Base-by-base conservation (phyloP, 2,113 vertebrate species). In the Scomber scombrus region DNA sequence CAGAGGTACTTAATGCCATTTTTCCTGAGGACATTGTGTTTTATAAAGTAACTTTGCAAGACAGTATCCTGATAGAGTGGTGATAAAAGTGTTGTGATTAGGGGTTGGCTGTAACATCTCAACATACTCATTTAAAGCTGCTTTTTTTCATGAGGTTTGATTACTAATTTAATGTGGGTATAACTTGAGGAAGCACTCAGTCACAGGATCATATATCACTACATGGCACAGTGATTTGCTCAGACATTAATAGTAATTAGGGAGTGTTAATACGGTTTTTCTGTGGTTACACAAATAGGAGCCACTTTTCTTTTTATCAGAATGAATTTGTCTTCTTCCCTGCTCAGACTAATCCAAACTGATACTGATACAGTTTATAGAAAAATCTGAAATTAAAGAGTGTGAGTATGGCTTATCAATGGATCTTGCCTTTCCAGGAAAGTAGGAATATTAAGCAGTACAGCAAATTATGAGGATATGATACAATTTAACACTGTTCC, bases 401-500 rank as follows among this genome's bases (percentile, higher is more conserved):
- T 45, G 18, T 21, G 19, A 3, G 16, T 49, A 63, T 4, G 14
- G 21, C 49, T 54, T 19, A 45, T 43, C 43, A 51, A 50, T 40
- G 66, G 11, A 74, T 71, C 26, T 13, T 15, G 61, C 55, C 47
- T 54, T 21, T 76, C 31, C 12, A 13, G 2, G 52, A 40, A 78
- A 68, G 10, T 11, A 60, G 26, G 31, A 54, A 61, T 81, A 76
- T 73, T 21, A 70, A 58, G 19, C 45, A 51, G 21, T 18, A 34
- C 19, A 67, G 66, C 63, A 79, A 72, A 73, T 49, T 26, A 18
- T 46, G 15, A 52, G n/a, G 50, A 52, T 13, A 29, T 18, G 55
- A 43, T 57, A 62, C 60, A 75, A 49, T n/a, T 60, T 61, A 63
- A 60, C 60, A 57, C 16, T 45, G 14, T 78, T 82, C 29, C n/a